Percentiles rank a stretch among this genome's conserved stretches.
Conservation (phyloP, 2,113 vertebrate genomes). For the Bos javanicus region DNA sequence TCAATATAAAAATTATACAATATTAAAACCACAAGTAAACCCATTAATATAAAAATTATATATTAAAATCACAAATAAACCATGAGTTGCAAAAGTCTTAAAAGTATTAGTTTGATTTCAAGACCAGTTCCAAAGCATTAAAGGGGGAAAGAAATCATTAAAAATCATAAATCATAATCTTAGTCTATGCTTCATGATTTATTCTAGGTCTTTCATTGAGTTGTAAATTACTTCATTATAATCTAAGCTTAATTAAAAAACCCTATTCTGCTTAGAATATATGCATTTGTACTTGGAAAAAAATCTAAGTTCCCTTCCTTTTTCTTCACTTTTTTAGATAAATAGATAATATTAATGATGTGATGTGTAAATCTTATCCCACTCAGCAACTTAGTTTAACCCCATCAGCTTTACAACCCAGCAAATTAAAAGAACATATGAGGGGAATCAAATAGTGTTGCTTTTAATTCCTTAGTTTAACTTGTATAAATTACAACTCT, state of each 20-base stretch:
- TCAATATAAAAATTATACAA: background rate
- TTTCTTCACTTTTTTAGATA: background rate
- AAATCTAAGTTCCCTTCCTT: background rate
- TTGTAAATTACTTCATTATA: background rate
- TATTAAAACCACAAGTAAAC: background rate
- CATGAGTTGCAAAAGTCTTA: background rate
- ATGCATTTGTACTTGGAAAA: background rate
- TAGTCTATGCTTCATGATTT: background rate
- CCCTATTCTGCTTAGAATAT: background rate
- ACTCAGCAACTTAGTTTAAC: background rate
- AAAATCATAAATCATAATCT: background rate
- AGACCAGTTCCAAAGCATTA: background rate
- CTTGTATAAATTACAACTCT: background rate
- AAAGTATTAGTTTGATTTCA: slow-evolving; percentile 2
- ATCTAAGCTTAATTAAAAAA: slow-evolving; percentile 6
- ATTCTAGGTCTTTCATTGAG: background rate
- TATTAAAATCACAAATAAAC: background rate
- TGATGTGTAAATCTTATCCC: background rate
- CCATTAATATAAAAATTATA: background rate
- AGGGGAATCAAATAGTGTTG: background rate
- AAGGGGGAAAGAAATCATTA: background rate
- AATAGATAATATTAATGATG: background rate
- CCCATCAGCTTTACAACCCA: background rate
- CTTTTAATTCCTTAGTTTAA: background rate
- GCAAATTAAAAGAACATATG: background rate